phyloP scores from a whole-genome alignment of 2,113 vertebrate species.

The Prietella phreatophila region DNA sequence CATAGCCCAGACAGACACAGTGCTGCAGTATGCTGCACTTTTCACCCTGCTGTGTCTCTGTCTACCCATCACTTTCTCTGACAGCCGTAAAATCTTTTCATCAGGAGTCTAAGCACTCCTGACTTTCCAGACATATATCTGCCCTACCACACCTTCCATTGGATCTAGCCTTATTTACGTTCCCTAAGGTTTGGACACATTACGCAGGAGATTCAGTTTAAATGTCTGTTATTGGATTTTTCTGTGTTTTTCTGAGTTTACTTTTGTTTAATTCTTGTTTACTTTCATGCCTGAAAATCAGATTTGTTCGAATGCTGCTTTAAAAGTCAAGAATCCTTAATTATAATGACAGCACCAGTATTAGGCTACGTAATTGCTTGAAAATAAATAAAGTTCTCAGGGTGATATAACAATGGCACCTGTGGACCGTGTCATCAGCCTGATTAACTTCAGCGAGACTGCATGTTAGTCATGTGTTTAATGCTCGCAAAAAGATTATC shows the following conservation, averaged over 20 bases:
- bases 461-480: too few species aligned
- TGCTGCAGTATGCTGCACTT: constrained; percentile 1
- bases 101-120: not conserved
- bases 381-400: not conserved
- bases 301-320: constrained; percentile 1
- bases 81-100: constrained; percentile 30
- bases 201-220: not conserved
- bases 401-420: too few species aligned
- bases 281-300: not conserved
- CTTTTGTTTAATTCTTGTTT: not conserved
- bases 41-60: not conserved
- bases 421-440: too few species aligned
- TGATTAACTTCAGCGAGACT: too few species aligned
- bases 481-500: too few species aligned
- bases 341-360: constrained; percentile 12
- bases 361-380: not conserved
- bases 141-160: not conserved
- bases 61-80: not conserved
- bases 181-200: not conserved
- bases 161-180: not conserved
- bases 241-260: not conserved
- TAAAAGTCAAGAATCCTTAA: not conserved
- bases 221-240: not conserved
- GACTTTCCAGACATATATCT: not conserved
- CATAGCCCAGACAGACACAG: not conserved